Base-by-base conservation (phyloP, 2,113 vertebrate genomes). In the Psophia crepitans region DNA sequence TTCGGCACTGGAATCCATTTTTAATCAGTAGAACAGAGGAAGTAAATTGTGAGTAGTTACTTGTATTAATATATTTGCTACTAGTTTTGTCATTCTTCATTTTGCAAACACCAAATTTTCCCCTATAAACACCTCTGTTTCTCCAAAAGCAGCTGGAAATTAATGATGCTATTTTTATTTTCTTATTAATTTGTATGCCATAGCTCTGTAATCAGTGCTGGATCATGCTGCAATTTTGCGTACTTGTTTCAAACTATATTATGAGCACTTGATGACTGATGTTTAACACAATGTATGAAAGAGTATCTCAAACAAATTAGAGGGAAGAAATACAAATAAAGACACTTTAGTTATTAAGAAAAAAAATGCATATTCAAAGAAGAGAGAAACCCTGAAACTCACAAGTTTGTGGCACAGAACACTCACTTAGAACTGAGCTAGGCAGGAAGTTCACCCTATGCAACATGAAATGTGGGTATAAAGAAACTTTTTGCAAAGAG, bases 131-230 rank as follows among this genome's bases (percentile, higher is more conserved):
- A 96, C 89, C 94, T 93, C 87, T 90, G 85, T 80, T 97, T 92
- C 86, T 89, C 69, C 44, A 95, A 97, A 95, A 95, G 66, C 95
- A 96, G 94, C 90, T 94, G 85, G 89, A 97, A 96, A 96, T 95
- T 91, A 96, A 93, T 96, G 89, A 94, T 70, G 85, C 84, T 93
- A 80, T 66, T 93, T 96, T 94, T 94, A 94, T 94, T 95, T 97
- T 89, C 82, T 85, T 96, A 97, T 95, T 96, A 96, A 97, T 97
- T 94, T 8, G 5, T 89, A 93, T 66, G 81, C 53, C 79, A 91
- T 91, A 92, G 94, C 75, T 89, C 82, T 91, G 84, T 77, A 97
- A 97, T 97, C 94, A 95, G 91, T 46, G 84, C 58, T 85, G 66
- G 88, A 94, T 97, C 91, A 83, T 53, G 71, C 89, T 76, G 91